These are phyloP conservation scores for Phasianus colchicus DNA, from an alignment of 2,113 vertebrate genomes.

Conservation along the genomic window DNA sequence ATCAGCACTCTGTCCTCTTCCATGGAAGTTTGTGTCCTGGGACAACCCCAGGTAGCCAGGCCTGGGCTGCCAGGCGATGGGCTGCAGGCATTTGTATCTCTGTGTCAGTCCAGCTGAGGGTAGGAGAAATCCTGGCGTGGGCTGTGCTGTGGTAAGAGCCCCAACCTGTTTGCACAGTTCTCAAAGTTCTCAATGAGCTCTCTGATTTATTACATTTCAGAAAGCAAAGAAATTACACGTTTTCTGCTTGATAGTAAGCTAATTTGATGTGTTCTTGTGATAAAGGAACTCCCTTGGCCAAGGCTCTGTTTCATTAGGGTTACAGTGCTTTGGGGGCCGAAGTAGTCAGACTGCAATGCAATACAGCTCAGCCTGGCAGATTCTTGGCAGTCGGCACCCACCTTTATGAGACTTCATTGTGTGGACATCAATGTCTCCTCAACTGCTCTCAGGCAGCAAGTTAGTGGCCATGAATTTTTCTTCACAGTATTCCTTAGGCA, in stretches of 20 bases:
- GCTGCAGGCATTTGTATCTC: not conserved
- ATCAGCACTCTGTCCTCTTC: not conserved
- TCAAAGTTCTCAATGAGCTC: not conserved
- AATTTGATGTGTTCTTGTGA: not conserved
- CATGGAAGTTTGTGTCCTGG: not conserved
- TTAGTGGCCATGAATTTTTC: conserved; percentile 48
- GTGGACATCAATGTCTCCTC: conserved; percentile 48
- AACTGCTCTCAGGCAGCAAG: conserved; percentile 30
- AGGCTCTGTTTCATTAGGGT: not conserved
- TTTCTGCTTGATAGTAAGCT: conserved; percentile 18
- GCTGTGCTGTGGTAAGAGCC: not conserved
- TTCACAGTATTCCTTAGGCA: conserved; percentile 15
- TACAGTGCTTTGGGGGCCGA: conserved; percentile 17
- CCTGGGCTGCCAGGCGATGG: not conserved
- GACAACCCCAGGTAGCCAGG: not conserved
- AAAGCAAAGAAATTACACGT: not conserved
- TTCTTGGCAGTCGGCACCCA: conserved; percentile 50
- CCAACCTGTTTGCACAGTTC: conserved; percentile 2
- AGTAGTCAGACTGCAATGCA: not conserved
- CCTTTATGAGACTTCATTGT: conserved; percentile 58
- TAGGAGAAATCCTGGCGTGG: rapidly evolving
- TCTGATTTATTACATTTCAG: not conserved
- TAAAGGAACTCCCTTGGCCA: not conserved
- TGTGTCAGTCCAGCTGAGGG: conserved; percentile 6
- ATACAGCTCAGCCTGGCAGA: conserved; percentile 44